Conservation (phyloP, 2,797 vertebrate genomes). For the Fistularia tabacaria region DNA sequence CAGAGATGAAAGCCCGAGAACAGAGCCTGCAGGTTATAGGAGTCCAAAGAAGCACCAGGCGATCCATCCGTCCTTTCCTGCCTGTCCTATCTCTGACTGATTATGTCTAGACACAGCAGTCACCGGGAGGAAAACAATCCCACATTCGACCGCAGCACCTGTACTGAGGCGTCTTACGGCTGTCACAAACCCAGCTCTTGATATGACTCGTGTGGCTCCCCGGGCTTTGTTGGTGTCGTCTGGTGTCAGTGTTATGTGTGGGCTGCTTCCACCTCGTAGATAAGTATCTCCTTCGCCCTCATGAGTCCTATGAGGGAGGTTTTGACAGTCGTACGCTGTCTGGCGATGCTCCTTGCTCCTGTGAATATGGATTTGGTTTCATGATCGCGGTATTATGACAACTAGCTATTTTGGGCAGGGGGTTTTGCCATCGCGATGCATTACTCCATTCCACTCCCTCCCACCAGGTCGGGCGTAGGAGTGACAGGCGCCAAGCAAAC, state of each 20-base stretch:
- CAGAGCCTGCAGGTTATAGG: constrained; percentile 2
- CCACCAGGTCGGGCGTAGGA: constrained; percentile 84
- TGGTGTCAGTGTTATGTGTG: constrained; percentile 55
- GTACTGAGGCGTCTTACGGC: constrained; percentile 34
- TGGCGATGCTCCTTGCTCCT: background rate
- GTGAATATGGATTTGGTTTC: background rate
- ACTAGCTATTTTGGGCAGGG: background rate
- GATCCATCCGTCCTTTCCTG: constrained; percentile 38
- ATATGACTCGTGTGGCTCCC: constrained; percentile 50
- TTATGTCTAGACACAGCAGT: constrained; percentile 10
- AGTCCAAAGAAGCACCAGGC: constrained; percentile 6
- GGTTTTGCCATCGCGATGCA: background rate
- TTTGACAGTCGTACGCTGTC: constrained; percentile 18
- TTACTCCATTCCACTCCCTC: no score
- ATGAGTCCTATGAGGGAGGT: constrained; percentile 54
- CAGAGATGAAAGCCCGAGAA: background rate
- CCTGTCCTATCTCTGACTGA: no score
- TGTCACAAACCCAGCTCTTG: constrained; percentile 46
- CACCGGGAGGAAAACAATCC: constrained; percentile 24
- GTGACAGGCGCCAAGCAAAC: constrained; percentile 88
- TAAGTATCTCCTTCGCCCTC: constrained; percentile 63
- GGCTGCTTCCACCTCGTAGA: constrained; percentile 46
- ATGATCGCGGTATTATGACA: background rate
- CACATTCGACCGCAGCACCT: constrained; percentile 54
- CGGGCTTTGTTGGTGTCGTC: constrained; percentile 62